Evolutionary conservation across 2,797 vertebrate species (phyloP).

Genomic region (Rhincodon typus): DNA sequence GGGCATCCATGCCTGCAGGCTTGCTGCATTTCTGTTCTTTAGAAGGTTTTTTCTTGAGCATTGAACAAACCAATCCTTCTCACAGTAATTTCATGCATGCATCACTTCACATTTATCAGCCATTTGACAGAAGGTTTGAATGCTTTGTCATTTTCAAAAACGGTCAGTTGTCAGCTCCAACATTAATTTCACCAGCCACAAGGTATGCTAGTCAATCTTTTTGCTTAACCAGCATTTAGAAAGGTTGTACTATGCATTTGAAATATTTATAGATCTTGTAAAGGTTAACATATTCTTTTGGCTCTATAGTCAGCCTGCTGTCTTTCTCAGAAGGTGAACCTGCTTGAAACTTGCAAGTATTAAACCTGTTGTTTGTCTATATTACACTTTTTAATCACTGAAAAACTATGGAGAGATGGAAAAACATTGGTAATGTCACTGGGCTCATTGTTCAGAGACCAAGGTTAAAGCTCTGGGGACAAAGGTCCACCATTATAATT

Average conservation of each 20-base stretch:
- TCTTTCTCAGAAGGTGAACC: background rate
- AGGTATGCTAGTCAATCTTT: background rate
- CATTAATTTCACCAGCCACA: background rate
- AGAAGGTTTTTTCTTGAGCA: background rate
- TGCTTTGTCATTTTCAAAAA: background rate
- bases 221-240: background rate
- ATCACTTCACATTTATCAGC: background rate
- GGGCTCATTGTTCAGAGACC: too few species aligned
- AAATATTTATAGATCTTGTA: constrained; percentile 1
- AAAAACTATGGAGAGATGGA: background rate
- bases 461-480: too few species aligned
- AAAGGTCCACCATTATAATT: too few species aligned
- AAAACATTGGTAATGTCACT: too few species aligned
- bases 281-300: constrained; percentile 6
- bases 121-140: background rate
- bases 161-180: background rate
- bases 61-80: background rate
- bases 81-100: background rate
- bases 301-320: background rate
- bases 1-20: background rate
- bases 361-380: background rate
- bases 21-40: background rate
- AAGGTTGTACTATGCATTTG: background rate
- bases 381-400: background rate
- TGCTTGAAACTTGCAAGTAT: background rate